Evolutionary conservation across 2,113 vertebrate genomes (phyloP).

Genomic region (Rhinogobius similis): DNA sequence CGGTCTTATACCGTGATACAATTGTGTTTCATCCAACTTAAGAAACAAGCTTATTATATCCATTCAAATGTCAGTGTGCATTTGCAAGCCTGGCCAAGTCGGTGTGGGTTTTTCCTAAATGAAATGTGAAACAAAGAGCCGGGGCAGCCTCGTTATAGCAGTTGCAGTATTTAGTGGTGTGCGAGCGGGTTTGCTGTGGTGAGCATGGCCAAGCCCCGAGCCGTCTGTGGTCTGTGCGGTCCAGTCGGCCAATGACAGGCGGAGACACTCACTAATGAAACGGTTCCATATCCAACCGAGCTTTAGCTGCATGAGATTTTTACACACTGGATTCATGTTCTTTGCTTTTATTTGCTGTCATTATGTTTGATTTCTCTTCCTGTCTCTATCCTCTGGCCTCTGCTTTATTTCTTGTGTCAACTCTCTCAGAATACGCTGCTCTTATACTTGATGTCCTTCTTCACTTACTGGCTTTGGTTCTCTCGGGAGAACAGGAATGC

Average conservation of each 20-base stretch:
- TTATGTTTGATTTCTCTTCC: conserved; percentile 23
- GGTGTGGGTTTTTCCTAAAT: conserved; percentile 31
- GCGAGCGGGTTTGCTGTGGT: conserved; percentile 48
- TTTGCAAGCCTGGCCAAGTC: conserved; percentile 17
- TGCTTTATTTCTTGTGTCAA: conserved; percentile 23
- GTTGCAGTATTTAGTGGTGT: conserved; percentile 47
- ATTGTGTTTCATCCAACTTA: not conserved
- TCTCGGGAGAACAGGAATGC: conserved; percentile 47
- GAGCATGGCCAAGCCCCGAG: conserved; percentile 43
- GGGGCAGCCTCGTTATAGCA: conserved; percentile 34
- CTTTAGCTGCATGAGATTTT: conserved; percentile 31
- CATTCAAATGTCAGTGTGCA: conserved; percentile 16
- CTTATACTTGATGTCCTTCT: conserved; percentile 13
- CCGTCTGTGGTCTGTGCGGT: conserved; percentile 67
- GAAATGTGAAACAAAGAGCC: conserved; percentile 31
- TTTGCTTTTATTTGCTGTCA: conserved; percentile 21
- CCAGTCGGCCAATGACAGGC: conserved; percentile 56
- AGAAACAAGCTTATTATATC: not conserved
- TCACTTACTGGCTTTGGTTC: conserved; percentile 5
- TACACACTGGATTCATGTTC: conserved; percentile 29
- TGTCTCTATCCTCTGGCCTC: conserved; percentile 12
- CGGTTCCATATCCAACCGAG: conserved; percentile 57
- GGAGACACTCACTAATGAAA: conserved; percentile 71
- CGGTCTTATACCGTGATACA: not conserved
- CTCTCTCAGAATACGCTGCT: conserved; percentile 12